These are phyloP conservation scores for Glaucidium brasilianum DNA, from an alignment of 2,113 vertebrate genomes.

Conservation along the genomic window DNA sequence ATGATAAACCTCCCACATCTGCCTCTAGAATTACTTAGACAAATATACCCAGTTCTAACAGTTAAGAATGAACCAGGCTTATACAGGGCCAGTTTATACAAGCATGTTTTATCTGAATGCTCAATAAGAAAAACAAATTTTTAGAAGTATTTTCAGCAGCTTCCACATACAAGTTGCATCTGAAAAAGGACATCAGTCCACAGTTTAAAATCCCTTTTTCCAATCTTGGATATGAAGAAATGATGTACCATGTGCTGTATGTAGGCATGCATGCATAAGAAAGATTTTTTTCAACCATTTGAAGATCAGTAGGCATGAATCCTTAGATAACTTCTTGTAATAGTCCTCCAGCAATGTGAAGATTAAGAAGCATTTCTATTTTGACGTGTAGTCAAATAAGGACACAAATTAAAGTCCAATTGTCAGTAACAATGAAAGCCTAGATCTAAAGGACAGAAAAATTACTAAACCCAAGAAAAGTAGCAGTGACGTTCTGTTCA, in stretches of 20 bases:
- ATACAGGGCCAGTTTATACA: neutral
- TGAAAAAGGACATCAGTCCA: neutral
- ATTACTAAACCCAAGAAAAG: neutral
- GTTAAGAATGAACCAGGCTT: neutral
- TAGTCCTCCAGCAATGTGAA: neutral
- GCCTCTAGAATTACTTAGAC: neutral
- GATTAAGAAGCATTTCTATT: neutral
- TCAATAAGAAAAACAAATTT: neutral
- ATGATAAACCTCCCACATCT: neutral
- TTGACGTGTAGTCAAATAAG: neutral
- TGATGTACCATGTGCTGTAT: neutral
- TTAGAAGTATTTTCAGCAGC: neutral
- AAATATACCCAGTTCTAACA: neutral
- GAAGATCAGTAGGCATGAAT: neutral
- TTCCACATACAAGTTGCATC: neutral
- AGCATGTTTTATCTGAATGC: neutral
- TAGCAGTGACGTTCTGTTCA: neutral
- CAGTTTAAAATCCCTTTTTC: neutral
- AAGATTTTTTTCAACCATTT: neutral
- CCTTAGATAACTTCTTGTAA: neutral
- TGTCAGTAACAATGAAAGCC: neutral
- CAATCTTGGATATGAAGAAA: neutral
- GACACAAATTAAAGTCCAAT: neutral
- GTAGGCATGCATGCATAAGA: neutral
- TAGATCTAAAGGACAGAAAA: neutral